These are phyloP conservation scores for Scrobipalpa costella DNA, from an alignment of 2,888 invertebrate genomes.

Conservation along the genomic window DNA sequence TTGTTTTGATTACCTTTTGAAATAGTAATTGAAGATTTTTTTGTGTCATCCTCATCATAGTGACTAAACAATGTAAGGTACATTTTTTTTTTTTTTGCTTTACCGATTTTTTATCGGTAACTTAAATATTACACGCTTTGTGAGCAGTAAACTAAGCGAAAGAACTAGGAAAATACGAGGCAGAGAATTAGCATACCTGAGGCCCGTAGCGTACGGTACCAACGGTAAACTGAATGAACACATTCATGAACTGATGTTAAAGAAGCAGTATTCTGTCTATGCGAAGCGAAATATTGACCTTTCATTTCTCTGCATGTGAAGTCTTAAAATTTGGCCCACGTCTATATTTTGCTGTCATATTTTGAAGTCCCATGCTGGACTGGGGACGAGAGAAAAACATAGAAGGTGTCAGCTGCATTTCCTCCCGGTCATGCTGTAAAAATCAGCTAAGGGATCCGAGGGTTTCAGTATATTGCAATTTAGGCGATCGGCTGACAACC, in stretches of 20 bases:
- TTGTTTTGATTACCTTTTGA: neutral
- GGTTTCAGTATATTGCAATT: too few species aligned
- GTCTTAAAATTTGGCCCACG: too few species aligned
- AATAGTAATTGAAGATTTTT: too few species aligned
- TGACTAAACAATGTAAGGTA: neutral
- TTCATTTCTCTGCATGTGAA: too few species aligned
- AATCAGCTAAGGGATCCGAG: too few species aligned
- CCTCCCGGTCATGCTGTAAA: too few species aligned
- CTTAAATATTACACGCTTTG: conserved; percentile 2
- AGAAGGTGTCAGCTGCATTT: too few species aligned
- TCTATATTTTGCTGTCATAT: neutral
- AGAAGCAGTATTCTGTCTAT: neutral
- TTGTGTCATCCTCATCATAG: neutral
- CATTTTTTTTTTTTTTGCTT: neutral
- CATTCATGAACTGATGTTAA: conserved; percentile 27
- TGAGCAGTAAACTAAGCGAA: conserved; percentile 15
- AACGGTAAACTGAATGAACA: conserved; percentile 44
- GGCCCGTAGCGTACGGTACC: conserved; percentile 22
- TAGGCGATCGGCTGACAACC: too few species aligned
- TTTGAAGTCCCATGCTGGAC: too few species aligned
- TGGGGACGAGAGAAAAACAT: too few species aligned
- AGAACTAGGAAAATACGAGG: conserved; percentile 10
- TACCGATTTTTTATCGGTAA: neutral
- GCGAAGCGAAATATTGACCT: too few species aligned
- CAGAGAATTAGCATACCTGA: conserved; percentile 12